Evolutionary conservation across 2,888 invertebrate genomes (phyloP), one percentile per base, ranked within the genome.

Genomic region (Drosophila neonasuta): DNA sequence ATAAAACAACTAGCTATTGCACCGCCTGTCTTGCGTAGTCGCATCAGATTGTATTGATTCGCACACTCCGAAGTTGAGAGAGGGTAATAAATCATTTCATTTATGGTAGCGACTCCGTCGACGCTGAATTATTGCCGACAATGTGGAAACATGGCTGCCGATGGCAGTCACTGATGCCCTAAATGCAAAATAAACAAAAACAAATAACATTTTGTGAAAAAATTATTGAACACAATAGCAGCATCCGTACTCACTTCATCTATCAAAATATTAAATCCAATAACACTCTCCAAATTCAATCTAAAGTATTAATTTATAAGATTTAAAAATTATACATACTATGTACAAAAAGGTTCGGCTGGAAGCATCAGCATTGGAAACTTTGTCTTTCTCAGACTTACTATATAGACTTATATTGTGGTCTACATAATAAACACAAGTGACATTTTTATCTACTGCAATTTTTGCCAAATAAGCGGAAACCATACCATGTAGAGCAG

Each of bases 61-160:
- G 46, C 41, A 54, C 32, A 54, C n/a, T 49, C 48, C 3, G 5
- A n/a, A 42, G 13, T n/a, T 55, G 58, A 59, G 52, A 58, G 56
- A 54, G 66, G 80, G 66, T 68, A 70, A 80, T 80, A 80, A 80
- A 80, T 80, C 80, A 80, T 80, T 80, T 83, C 71, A 68, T 71
- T 86, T 80, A 83, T 80, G 80, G 69, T 74, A 66, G 63, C 59
- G 62, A 55, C 67, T 5, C 3, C 11, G 64, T 58, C 65, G 60
- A 50, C 63, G 59, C 65, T 83, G 71, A 80, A 79, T 73, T 86
- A 76, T 85, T 87, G 87, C 79, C 87, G 87, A 85, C 85, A 81
- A 77, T 85, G 79, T 79, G 87, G 82, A 77, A 79, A 79, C 71
- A 34, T 30, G 32, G 45, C 50, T 29, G 54, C 42, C 34, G 30